Conservation (phyloP, 2,113 vertebrate species). For the Trochalopteron elliotii region DNA sequence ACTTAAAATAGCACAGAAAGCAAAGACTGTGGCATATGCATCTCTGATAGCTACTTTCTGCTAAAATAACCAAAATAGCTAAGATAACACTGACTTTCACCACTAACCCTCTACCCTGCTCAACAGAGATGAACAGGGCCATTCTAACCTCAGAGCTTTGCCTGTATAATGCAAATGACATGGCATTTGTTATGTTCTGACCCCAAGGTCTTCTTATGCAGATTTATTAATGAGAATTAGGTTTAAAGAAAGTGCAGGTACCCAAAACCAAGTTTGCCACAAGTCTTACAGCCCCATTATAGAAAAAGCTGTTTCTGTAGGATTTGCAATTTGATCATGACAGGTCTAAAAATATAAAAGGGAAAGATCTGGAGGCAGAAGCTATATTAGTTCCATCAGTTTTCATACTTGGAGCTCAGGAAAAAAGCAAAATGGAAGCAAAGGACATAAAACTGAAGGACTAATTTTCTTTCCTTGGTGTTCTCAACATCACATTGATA, state of each 20-base stretch:
- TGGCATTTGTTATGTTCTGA: neutral
- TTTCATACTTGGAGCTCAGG: neutral
- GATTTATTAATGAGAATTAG: neutral
- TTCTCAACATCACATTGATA: neutral
- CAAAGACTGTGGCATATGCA: neutral
- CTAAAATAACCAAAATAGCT: neutral
- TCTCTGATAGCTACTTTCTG: neutral
- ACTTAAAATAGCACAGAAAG: conserved; percentile 33
- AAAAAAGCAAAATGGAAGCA: neutral
- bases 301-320: neutral
- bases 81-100: neutral
- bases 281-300: neutral
- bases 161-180: neutral
- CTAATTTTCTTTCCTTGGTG: neutral
- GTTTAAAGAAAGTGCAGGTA: neutral
- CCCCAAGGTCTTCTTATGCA: neutral
- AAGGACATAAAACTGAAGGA: neutral
- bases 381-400: neutral
- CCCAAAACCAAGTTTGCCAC: neutral
- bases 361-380: neutral
- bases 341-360: neutral
- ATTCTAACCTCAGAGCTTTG: neutral
- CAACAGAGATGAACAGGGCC: neutral
- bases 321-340: neutral
- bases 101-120: neutral